A percentile compares a stretch with the other conserved stretches of the same genome.
Evolutionary conservation across 2,888 invertebrate species (phyloP).

Genomic region (Euplexia lucipara): DNA sequence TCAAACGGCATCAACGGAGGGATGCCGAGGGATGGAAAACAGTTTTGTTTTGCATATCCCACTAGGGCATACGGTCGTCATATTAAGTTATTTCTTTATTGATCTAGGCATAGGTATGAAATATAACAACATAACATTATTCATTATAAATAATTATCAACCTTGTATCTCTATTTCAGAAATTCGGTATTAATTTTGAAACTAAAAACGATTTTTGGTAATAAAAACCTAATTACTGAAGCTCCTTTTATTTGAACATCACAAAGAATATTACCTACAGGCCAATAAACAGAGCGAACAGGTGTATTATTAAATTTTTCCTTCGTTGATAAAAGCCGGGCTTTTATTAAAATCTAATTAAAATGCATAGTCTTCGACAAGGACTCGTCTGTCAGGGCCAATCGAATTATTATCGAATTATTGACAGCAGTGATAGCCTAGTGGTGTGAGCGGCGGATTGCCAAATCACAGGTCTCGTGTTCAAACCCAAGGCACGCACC

Average conservation of each 20-base stretch:
- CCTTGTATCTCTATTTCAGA: not conserved
- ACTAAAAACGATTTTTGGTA: slow-evolving; percentile 19
- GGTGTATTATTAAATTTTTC: slow-evolving; percentile 13
- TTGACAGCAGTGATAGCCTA: too few relatives aligned
- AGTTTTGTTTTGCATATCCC: too few relatives aligned
- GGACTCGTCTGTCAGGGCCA: slow-evolving; percentile 36
- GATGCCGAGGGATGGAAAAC: too few relatives aligned
- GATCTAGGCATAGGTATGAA: too few relatives aligned
- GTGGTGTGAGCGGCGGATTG: too few relatives aligned
- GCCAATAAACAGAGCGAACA: slow-evolving; percentile 12
- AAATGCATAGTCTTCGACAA: slow-evolving; percentile 53
- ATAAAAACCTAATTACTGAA: not conserved
- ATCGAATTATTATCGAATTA: slow-evolving; percentile 64
- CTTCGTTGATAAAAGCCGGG: slow-evolving; percentile 3
- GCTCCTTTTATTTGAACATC: not conserved
- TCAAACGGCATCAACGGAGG: too few relatives aligned
- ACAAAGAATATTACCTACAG: slow-evolving; percentile 17
- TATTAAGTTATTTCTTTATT: not conserved
- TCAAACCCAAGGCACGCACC: too few relatives aligned
- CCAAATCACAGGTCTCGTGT: too few relatives aligned
- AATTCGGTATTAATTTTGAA: not conserved
- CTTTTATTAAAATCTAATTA: slow-evolving; percentile 65
- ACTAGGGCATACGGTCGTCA: too few relatives aligned
- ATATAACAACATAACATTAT: not conserved
- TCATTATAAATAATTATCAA: not conserved